These are phyloP conservation scores for Scylla paramamosain DNA, from an alignment of 1,140 invertebrate species.

Conservation along the genomic window DNA sequence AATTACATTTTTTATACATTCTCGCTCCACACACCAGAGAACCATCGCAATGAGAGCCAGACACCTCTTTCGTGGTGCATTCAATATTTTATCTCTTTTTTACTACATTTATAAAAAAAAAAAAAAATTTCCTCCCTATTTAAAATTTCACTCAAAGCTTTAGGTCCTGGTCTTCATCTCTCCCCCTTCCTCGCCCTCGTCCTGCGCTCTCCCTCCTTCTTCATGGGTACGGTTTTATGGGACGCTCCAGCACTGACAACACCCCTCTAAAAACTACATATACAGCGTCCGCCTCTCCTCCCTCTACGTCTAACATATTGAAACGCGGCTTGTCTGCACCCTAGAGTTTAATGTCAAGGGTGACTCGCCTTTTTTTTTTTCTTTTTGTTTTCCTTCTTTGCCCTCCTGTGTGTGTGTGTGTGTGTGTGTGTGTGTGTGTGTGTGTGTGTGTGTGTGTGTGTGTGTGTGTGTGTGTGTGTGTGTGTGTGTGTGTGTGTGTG, in stretches of 20 bases:
- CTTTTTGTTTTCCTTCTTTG: neutral
- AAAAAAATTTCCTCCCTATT: neutral
- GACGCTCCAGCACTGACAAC: neutral
- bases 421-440: too few relatives aligned
- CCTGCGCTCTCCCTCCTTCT: neutral
- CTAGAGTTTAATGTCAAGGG: slow-evolving; percentile 2
- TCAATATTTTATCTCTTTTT: neutral
- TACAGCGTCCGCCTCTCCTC: neutral
- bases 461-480: neutral
- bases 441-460: too few relatives aligned
- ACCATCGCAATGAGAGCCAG: too few relatives aligned
- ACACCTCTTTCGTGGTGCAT: neutral
- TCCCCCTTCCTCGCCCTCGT: neutral
- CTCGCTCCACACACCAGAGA: neutral
- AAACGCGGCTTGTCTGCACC: neutral
- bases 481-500: neutral
- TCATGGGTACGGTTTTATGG: neutral
- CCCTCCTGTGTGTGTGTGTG: too few relatives aligned
- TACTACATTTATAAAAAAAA: neutral
- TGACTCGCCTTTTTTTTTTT: neutral
- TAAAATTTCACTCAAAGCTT: neutral
- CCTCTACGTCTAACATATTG: neutral
- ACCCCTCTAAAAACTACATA: neutral
- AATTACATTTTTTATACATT: neutral
- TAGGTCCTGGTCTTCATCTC: neutral